A percentile compares a stretch with the other conserved stretches of the same genome.
These are phyloP conservation scores for Trichonephila clavata DNA, from an alignment of 1,140 invertebrate species.

Conservation along the genomic window DNA sequence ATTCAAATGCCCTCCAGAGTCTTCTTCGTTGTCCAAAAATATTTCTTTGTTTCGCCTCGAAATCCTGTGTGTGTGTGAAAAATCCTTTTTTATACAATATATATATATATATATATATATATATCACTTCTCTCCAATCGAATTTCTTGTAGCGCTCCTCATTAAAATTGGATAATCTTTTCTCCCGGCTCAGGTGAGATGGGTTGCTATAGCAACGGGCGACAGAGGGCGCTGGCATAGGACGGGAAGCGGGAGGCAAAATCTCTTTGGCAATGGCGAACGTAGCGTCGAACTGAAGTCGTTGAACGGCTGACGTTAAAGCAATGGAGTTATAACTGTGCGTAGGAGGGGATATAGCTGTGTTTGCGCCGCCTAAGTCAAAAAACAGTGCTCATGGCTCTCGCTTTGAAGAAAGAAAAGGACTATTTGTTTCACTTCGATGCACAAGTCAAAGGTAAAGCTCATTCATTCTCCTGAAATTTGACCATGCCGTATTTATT, in stretches of 20 bases:
- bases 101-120: no score
- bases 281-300: constrained; percentile 21
- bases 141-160: constrained; percentile 11
- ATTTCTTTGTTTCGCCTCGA: not conserved
- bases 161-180: constrained; percentile 66
- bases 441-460: constrained; percentile 73
- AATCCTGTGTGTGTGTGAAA: not conserved
- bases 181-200: constrained; percentile 34
- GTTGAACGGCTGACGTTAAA: constrained; percentile 42
- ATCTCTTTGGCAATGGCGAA: constrained; percentile 50
- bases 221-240: constrained; percentile 54
- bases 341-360: constrained; percentile 50
- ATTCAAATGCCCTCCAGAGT: not conserved
- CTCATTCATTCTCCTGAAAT: not conserved
- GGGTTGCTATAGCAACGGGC: constrained; percentile 50
- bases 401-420: constrained; percentile 63
- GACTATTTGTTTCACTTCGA: constrained; percentile 69
- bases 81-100: not conserved
- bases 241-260: constrained; percentile 46
- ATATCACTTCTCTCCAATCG: not conserved
- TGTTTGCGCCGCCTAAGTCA: not conserved
- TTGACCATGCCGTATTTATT: constrained; percentile 25
- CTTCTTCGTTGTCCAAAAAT: not conserved
- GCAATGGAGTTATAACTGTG: constrained; percentile 66
- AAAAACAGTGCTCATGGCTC: constrained; percentile 57